phyloP scores from a whole-genome alignment of 2,113 vertebrate genomes.

The Nannospalax galili region DNA sequence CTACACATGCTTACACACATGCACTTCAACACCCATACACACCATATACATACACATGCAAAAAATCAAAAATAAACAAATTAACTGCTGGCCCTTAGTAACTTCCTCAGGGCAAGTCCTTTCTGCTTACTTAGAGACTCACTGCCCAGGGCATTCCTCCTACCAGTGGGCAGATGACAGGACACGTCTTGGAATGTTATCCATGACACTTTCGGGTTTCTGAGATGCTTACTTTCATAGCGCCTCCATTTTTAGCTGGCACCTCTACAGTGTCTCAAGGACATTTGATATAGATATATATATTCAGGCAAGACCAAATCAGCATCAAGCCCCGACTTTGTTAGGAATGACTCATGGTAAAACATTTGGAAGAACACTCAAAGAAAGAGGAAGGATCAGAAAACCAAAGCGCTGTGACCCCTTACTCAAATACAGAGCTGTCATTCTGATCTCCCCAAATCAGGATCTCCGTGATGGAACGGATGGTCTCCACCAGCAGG shows the following conservation, averaged over 20 bases:
- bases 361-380: slow-evolving; percentile 12
- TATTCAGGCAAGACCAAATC: slow-evolving; percentile 1
- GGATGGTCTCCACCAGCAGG: slow-evolving; percentile 97
- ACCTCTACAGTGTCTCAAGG: slow-evolving; percentile 47
- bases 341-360: slow-evolving; percentile 27
- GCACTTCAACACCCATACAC: background rate
- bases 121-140: background rate
- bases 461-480: slow-evolving; percentile 98
- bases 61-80: background rate
- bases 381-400: background rate
- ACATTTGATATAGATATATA: background rate
- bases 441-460: slow-evolving; percentile 99
- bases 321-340: slow-evolving; percentile 30
- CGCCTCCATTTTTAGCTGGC: background rate
- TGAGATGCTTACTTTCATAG: slow-evolving; percentile 19
- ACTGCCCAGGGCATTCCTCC: background rate
- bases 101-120: background rate
- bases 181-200: slow-evolving; percentile 11
- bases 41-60: background rate
- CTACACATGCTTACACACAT: background rate
- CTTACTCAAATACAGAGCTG: slow-evolving; percentile 99
- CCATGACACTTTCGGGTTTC: background rate
- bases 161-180: background rate
- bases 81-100: background rate
- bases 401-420: background rate